These are phyloP conservation scores for Garrulus glandarius DNA, from an alignment of 2,797 vertebrate genomes.

Conservation along the genomic window DNA sequence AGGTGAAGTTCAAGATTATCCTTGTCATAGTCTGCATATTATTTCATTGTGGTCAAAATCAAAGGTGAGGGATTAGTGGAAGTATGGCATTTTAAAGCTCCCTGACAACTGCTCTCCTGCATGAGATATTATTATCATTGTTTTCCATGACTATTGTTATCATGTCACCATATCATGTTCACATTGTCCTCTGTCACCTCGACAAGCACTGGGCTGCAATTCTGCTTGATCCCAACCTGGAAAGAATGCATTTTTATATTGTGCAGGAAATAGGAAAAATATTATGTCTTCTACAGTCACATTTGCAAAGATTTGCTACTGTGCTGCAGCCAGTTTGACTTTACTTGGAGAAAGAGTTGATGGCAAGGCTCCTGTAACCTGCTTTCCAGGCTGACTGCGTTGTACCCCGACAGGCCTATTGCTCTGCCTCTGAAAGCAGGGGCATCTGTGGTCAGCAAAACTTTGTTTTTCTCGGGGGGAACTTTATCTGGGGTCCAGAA, in stretches of 20 bases:
- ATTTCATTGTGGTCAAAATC: constrained; percentile 1
- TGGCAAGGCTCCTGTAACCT: neutral
- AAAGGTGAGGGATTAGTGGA: constrained; percentile 18
- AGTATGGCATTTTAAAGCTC: constrained; percentile 13
- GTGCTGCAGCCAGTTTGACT: neutral
- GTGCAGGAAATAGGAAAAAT: neutral
- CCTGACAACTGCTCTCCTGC: neutral
- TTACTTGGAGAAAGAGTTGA: neutral
- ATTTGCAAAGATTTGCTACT: neutral
- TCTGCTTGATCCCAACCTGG: neutral
- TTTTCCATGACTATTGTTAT: constrained; percentile 8
- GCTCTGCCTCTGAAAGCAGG: neutral
- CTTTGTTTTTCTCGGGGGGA: neutral
- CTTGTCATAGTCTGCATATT: neutral
- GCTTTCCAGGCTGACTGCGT: neutral
- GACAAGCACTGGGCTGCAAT: neutral
- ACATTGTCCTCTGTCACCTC: neutral
- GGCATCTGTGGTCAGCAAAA: neutral
- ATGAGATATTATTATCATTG: neutral
- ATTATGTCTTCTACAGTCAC: neutral
- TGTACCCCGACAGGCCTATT: neutral
- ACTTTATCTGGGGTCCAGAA: neutral
- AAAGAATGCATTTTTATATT: neutral
- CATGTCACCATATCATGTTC: neutral
- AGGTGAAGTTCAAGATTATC: neutral